These are phyloP conservation scores for Phaetusa simplex DNA, from an alignment of 2,113 vertebrate genomes.

Conservation along the genomic window DNA sequence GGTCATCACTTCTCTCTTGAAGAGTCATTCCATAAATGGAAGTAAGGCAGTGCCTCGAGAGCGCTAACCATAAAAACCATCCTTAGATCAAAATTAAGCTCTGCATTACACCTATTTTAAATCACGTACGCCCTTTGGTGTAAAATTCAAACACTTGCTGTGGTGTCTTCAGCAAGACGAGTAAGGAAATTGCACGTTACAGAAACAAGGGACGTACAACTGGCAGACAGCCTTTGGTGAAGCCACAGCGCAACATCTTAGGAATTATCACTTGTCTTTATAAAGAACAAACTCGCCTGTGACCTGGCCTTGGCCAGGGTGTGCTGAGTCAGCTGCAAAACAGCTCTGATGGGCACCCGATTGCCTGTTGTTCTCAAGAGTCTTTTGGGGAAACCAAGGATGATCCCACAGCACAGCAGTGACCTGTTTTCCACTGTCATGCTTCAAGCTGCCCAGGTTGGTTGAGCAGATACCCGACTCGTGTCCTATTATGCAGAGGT, in stretches of 20 bases:
- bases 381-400: not conserved
- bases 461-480: not conserved
- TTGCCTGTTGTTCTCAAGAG: not conserved
- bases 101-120: not conserved
- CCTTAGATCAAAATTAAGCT: not conserved
- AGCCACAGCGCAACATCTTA: accelerated
- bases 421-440: not conserved
- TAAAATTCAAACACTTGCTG: not conserved
- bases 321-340: not conserved
- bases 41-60: not conserved
- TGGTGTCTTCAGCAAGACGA: not conserved
- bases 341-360: not conserved
- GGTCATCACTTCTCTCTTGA: conserved; percentile 34
- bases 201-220: not conserved
- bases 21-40: conserved; percentile 12
- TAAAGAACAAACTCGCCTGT: not conserved
- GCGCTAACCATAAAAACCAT: not conserved
- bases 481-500: accelerated
- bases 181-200: not conserved
- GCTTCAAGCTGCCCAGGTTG: not conserved
- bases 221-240: not conserved
- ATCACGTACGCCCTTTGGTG: not conserved
- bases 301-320: not conserved
- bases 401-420: not conserved
- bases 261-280: not conserved